Percentiles rank a stretch among this genome's conserved stretches.
phyloP scores from a whole-genome alignment of 2,888 invertebrate species.

The Dioctria linearis region DNA sequence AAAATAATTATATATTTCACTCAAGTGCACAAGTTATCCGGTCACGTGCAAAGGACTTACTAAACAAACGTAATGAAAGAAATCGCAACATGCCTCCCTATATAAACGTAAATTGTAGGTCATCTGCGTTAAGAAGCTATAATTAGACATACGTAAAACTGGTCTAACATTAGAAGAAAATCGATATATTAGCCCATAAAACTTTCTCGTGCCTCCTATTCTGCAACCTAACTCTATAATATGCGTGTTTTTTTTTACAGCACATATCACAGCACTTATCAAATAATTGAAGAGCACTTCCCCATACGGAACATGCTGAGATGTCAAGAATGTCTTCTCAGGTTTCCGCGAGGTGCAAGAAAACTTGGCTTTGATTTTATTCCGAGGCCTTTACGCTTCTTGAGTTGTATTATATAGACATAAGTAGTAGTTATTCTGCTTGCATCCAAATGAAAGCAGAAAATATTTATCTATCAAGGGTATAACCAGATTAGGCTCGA shows the following conservation, averaged over 20 bases:
- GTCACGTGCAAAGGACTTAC: background rate
- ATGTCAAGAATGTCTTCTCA: background rate
- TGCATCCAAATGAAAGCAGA: background rate
- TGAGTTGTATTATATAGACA: background rate
- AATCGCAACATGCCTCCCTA: background rate
- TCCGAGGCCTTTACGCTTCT: background rate
- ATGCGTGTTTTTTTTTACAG: background rate
- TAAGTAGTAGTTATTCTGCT: too few relatives aligned
- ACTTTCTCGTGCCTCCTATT: background rate
- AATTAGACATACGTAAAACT: background rate
- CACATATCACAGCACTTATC: background rate
- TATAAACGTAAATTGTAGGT: slow-evolving; percentile 20
- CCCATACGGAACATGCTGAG: background rate
- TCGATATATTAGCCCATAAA: background rate
- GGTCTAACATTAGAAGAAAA: background rate
- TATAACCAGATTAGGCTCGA: background rate
- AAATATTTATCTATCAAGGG: background rate
- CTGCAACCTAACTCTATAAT: background rate
- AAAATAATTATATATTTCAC: background rate
- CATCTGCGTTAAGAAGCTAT: background rate
- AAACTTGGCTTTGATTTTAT: background rate
- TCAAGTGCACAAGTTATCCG: background rate
- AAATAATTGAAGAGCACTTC: background rate
- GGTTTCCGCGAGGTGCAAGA: background rate
- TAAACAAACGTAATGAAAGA: background rate